Evolutionary conservation across 1,140 invertebrate genomes (phyloP).

Genomic region (Saxidomus purpurata): DNA sequence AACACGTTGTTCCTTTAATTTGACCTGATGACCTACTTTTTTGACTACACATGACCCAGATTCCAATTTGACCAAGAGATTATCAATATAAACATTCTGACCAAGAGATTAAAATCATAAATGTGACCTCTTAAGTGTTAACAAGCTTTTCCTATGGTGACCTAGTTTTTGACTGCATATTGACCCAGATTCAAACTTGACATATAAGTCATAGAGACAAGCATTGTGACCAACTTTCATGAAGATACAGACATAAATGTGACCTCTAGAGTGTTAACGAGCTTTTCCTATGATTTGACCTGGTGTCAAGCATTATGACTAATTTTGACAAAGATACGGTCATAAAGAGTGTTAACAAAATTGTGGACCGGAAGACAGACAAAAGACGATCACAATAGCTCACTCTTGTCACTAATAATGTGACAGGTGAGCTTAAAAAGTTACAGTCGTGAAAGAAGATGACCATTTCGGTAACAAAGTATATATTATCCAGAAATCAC

Average conservation of each 20-base stretch:
- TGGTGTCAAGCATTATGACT: conserved; percentile 31
- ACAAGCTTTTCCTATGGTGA: no score
- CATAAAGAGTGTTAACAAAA: conserved; percentile 33
- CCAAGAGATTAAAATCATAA: conserved; percentile 22
- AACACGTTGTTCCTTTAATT: no score
- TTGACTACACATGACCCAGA: no score
- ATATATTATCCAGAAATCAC: no score
- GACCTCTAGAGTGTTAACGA: no score
- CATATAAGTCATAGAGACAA: background rate
- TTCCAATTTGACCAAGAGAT: background rate
- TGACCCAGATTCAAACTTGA: conserved; percentile 18
- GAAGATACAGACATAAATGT: no score
- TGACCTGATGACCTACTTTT: no score
- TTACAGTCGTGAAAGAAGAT: no score
- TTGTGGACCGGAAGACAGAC: conserved; percentile 30
- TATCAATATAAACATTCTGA: background rate
- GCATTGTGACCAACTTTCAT: no score
- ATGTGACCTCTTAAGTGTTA: background rate
- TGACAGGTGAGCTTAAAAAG: no score
- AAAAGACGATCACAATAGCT: conserved; percentile 32
- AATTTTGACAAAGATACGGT: conserved; percentile 25
- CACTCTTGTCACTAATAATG: conserved; percentile 29
- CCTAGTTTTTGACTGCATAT: no score
- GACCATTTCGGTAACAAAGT: no score
- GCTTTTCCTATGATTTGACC: conserved; percentile 32